Percentiles rank a stretch among this genome's conserved stretches.
Evolutionary conservation across 2,797 vertebrate genomes (phyloP).

Genomic region (Squalus acanthias): DNA sequence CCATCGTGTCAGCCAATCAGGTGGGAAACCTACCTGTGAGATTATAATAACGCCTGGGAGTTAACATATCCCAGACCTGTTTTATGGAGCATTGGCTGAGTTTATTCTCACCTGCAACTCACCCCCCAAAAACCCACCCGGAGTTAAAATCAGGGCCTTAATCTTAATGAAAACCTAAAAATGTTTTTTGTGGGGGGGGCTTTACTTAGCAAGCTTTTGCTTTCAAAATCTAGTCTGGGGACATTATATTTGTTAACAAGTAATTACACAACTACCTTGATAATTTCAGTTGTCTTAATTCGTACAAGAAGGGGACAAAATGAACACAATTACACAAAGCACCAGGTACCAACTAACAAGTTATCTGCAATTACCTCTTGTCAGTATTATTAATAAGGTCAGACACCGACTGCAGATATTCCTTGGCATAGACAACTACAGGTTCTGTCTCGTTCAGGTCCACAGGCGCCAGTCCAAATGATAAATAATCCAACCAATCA

Average conservation of each 20-base stretch:
- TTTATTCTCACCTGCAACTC: background rate
- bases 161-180: background rate
- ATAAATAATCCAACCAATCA: slow-evolving; percentile 87
- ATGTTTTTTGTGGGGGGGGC: background rate
- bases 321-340: background rate
- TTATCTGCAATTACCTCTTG: slow-evolving; percentile 62
- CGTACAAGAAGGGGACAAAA: background rate
- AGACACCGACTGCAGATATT: slow-evolving; percentile 85
- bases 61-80: background rate
- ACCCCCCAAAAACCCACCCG: too few species aligned
- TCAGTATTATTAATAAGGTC: slow-evolving; percentile 87
- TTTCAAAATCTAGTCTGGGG: background rate
- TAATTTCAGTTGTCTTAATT: background rate
- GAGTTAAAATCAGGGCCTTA: background rate
- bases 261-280: background rate
- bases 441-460: slow-evolving; percentile 80
- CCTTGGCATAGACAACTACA: slow-evolving; percentile 80
- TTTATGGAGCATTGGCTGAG: background rate
- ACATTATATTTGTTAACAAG: background rate
- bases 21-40: too few species aligned
- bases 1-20: too few species aligned
- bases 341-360: background rate
- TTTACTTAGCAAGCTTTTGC: background rate
- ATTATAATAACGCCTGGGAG: too few species aligned
- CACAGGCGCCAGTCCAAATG: slow-evolving; percentile 73